A percentile compares a stretch with the other conserved stretches of the same genome.
Evolutionary conservation across 2,113 vertebrate genomes (phyloP).

Genomic region (Entelurus aequoreus): DNA sequence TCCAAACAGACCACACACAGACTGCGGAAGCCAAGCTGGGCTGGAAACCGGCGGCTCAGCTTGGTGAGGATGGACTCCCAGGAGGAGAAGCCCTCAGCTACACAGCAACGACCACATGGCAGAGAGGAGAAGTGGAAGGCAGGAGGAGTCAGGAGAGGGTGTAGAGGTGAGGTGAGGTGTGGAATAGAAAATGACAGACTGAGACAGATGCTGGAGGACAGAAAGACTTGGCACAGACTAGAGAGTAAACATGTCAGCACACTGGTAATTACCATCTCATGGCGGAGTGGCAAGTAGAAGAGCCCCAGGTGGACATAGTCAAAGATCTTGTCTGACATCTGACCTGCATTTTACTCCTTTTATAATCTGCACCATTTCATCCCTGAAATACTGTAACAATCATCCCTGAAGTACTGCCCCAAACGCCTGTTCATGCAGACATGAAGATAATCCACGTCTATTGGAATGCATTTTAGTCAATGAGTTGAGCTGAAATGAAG

Average conservation of each 20-base stretch:
- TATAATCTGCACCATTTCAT: background rate
- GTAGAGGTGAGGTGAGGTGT: background rate
- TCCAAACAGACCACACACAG: slow-evolving; percentile 1
- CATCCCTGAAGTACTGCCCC: background rate
- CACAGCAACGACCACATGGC: background rate
- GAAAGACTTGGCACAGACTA: no score
- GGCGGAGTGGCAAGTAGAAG: background rate
- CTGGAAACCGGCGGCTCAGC: no score
- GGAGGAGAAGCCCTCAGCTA: background rate
- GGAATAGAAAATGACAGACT: background rate
- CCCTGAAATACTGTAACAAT: no score
- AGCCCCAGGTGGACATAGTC: background rate
- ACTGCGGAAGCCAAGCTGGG: background rate
- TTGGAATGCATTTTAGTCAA: background rate
- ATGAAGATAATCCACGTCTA: background rate
- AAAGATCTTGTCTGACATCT: background rate
- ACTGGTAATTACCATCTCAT: no score
- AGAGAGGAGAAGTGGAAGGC: background rate
- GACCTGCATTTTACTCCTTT: background rate
- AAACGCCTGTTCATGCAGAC: no score
- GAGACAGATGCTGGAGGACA: slow-evolving; percentile 2
- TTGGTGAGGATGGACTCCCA: background rate
- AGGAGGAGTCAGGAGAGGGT: background rate
- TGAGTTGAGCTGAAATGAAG: background rate
- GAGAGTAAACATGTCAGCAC: background rate